These are phyloP conservation scores for Pleuronectes platessa DNA, from an alignment of 2,113 vertebrate genomes.

Conservation along the genomic window DNA sequence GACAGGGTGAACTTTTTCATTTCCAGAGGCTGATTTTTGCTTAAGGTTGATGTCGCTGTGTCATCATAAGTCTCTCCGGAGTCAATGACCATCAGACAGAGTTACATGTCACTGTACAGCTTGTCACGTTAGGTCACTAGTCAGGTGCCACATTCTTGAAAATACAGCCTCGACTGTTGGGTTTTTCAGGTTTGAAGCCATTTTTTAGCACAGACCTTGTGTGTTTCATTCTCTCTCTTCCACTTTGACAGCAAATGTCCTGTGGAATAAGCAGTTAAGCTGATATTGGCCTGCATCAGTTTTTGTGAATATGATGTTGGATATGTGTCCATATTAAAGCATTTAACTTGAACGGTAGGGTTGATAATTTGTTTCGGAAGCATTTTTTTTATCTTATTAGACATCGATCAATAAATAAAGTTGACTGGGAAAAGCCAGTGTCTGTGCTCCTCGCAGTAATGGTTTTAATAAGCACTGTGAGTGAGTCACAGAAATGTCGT, in stretches of 20 bases:
- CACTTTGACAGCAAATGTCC: not conserved
- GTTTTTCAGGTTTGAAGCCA: not conserved
- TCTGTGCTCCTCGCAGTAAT: no score
- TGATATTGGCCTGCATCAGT: no score
- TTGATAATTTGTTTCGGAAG: no score
- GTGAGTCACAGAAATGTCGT: no score
- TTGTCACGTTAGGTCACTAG: not conserved
- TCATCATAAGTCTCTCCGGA: not conserved
- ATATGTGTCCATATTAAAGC: no score
- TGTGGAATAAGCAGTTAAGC: no score
- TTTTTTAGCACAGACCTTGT: not conserved
- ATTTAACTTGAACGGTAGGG: no score
- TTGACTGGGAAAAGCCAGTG: no score
- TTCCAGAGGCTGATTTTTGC: not conserved
- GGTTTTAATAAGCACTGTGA: no score
- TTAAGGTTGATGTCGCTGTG: not conserved
- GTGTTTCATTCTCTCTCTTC: not conserved
- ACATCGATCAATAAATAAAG: no score
- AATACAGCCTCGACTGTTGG: not conserved
- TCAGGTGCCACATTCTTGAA: not conserved
- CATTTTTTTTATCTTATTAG: no score
- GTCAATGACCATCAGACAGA: not conserved
- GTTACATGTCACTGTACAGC: not conserved
- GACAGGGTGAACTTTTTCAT: not conserved
- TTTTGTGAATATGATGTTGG: no score